Conservation (phyloP, 2,113 vertebrate genomes). For the Dicentrarchus labrax region DNA sequence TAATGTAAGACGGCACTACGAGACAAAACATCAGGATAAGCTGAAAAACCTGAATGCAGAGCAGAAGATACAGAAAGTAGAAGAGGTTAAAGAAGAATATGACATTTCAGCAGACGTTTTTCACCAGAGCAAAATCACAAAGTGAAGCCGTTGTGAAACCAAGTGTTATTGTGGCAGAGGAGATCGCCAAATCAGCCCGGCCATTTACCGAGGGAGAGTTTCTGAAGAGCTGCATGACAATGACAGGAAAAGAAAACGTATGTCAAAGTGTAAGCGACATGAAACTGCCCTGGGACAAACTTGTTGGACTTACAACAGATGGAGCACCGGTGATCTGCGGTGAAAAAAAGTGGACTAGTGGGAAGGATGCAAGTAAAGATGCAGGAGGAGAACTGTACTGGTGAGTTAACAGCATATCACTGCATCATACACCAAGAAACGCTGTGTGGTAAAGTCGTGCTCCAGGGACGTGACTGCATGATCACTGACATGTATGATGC, state of each 20-base stretch:
- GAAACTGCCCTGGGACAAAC: slow-evolving; percentile 14
- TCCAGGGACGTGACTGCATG: slow-evolving; percentile 28
- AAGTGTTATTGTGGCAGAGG: slow-evolving; percentile 44
- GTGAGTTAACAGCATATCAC: slow-evolving; percentile 30
- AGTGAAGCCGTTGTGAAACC: slow-evolving; percentile 45
- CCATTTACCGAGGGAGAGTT: slow-evolving; percentile 34
- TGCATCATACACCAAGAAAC: slow-evolving; percentile 50
- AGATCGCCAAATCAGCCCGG: neutral
- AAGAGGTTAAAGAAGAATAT: neutral
- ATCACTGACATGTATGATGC: slow-evolving; percentile 30
- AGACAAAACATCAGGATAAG: slow-evolving; percentile 21
- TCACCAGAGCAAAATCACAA: slow-evolving; percentile 23
- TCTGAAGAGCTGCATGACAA: slow-evolving; percentile 18
- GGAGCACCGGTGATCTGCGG: slow-evolving; percentile 39
- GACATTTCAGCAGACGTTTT: neutral
- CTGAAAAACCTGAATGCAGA: neutral
- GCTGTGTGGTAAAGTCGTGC: slow-evolving; percentile 49
- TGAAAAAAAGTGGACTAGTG: slow-evolving; percentile 30
- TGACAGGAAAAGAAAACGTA: too few relatives aligned
- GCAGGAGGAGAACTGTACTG: slow-evolving; percentile 36
- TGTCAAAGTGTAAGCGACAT: too few relatives aligned
- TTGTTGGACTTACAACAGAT: slow-evolving; percentile 43
- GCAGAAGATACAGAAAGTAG: neutral
- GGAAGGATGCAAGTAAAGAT: slow-evolving; percentile 29
- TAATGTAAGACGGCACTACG: neutral